Evolutionary conservation across 2,797 vertebrate genomes (phyloP).

Genomic region (Dendrocincla tyrannina): DNA sequence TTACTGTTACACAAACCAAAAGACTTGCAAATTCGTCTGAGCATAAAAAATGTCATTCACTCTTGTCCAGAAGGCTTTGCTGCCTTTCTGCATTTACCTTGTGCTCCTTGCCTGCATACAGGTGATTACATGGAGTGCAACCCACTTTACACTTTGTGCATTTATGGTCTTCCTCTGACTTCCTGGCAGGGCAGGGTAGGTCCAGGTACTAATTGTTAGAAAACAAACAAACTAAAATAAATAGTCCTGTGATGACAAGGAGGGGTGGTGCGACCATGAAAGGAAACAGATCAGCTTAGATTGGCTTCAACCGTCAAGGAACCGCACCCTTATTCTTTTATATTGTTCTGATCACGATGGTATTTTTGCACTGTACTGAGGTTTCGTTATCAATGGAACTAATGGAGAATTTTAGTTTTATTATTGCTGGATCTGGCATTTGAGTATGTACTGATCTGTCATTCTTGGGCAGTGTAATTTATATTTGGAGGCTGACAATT

Average conservation of each 20-base stretch:
- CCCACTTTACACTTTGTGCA: background rate
- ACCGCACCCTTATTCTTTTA: constrained; percentile 30
- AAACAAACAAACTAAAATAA: constrained; percentile 9
- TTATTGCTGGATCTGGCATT: constrained; percentile 42
- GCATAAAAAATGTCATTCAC: background rate
- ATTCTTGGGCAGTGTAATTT: constrained; percentile 21
- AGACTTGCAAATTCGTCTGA: background rate
- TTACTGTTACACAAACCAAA: background rate
- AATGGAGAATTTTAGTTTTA: background rate
- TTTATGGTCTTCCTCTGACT: background rate
- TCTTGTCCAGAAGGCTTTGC: background rate
- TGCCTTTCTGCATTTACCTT: background rate
- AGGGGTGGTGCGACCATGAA: background rate
- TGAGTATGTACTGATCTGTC: background rate
- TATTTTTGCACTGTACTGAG: background rate
- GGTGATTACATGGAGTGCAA: rapidly evolving
- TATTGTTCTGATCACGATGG: background rate
- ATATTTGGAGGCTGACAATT: constrained; percentile 29
- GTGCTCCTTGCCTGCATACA: background rate
- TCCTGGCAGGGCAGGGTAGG: background rate
- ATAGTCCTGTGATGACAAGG: background rate
- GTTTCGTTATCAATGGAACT: constrained; percentile 39
- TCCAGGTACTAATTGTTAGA: background rate
- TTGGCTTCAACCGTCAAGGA: background rate
- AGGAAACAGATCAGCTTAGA: constrained; percentile 34